Conservation (phyloP, 2,113 vertebrate species). For the Leptosomus discolor region DNA sequence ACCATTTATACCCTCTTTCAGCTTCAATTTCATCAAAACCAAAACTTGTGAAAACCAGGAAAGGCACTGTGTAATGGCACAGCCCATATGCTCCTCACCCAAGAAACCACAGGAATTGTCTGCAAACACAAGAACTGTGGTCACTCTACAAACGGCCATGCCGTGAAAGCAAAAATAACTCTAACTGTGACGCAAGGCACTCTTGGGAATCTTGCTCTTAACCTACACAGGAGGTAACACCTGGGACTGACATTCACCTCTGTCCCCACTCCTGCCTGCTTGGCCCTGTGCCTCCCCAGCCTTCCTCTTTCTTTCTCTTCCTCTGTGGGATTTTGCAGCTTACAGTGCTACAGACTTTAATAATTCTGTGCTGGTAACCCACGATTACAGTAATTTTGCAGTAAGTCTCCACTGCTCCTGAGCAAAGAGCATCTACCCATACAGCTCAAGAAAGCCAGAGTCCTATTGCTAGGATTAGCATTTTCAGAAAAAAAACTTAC, state of each 20-base stretch:
- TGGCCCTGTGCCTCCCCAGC: fast-evolving
- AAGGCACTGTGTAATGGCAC: neutral
- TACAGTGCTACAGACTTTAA: neutral
- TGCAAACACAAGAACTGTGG: neutral
- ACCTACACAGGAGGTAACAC: neutral
- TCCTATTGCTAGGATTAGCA: neutral
- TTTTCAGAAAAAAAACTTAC: neutral
- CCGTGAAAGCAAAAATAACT: neutral
- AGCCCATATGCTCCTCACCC: neutral
- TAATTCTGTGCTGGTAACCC: neutral
- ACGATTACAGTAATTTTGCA: neutral
- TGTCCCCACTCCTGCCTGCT: neutral
- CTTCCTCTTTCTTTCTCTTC: neutral
- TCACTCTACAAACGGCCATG: neutral
- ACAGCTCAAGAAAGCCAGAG: neutral
- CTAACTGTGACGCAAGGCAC: neutral
- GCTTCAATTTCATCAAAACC: neutral
- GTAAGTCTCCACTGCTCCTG: neutral
- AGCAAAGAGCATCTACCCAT: neutral
- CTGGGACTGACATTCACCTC: neutral
- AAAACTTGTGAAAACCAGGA: neutral
- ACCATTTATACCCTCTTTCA: neutral
- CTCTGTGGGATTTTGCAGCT: neutral
- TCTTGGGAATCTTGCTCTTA: neutral
- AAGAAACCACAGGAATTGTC: neutral